These are phyloP conservation scores for Elephantulus edwardii DNA, from an alignment of 2,113 vertebrate species.

Conservation along the genomic window DNA sequence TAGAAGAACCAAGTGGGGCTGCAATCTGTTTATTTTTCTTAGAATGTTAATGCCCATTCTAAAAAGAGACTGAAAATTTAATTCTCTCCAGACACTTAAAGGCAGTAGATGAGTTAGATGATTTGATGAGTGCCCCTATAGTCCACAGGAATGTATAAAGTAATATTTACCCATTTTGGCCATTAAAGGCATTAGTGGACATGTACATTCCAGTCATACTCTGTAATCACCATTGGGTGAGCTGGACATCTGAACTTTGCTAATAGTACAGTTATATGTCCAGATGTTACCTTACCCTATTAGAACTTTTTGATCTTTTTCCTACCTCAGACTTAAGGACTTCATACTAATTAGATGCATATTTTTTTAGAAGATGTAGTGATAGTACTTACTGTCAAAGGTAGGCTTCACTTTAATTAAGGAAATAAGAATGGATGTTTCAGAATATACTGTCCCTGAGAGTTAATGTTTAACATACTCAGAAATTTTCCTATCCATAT, in stretches of 20 bases:
- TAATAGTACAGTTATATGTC: slow-evolving; percentile 57
- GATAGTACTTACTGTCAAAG: slow-evolving; percentile 62
- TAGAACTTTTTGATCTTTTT: slow-evolving; percentile 67
- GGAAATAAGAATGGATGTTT: slow-evolving; percentile 57
- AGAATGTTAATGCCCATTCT: slow-evolving; percentile 68
- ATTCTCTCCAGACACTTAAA: slow-evolving; percentile 74
- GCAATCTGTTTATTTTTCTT: slow-evolving; percentile 63
- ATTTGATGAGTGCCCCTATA: slow-evolving; percentile 58
- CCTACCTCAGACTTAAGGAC: slow-evolving; percentile 58
- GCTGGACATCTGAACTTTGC: slow-evolving; percentile 57
- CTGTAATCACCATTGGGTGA: slow-evolving; percentile 54
- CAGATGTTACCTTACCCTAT: slow-evolving; percentile 44
- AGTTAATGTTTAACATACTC: slow-evolving; percentile 60
- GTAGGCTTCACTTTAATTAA: slow-evolving; percentile 62
- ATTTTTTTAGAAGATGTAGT: slow-evolving; percentile 52
- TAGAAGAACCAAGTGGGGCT: slow-evolving; percentile 67
- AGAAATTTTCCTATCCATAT: slow-evolving; percentile 54
- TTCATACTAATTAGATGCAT: slow-evolving; percentile 55
- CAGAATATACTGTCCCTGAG: slow-evolving; percentile 65
- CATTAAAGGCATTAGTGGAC: slow-evolving; percentile 56
- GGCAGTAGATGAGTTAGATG: slow-evolving; percentile 50
- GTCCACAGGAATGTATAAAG: slow-evolving; percentile 57
- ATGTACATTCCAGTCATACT: slow-evolving; percentile 48
- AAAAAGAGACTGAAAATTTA: slow-evolving; percentile 48
- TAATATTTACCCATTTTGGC: slow-evolving; percentile 31